phyloP scores from a whole-genome alignment of 2,888 invertebrate species.

The Philereme transversata region DNA sequence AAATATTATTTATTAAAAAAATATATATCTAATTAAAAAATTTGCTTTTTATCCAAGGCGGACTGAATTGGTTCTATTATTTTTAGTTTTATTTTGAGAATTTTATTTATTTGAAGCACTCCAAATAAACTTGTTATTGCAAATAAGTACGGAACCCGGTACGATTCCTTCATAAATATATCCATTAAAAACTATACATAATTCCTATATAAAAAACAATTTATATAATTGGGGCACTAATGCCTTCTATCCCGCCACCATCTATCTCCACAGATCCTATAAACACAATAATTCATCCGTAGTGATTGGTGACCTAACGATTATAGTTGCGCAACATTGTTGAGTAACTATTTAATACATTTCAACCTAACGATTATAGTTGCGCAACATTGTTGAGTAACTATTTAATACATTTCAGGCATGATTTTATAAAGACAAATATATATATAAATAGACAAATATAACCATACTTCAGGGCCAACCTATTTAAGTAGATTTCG shows the following conservation, averaged over 20 bases:
- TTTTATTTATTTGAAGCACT: not conserved
- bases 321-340: conserved; percentile 16
- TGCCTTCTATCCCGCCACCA: conserved; percentile 29
- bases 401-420: too few relatives aligned
- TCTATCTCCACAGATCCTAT: conserved; percentile 4
- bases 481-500: too few relatives aligned
- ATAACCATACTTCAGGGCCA: too few relatives aligned
- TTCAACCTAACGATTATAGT: conserved; percentile 15
- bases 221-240: conserved; percentile 25
- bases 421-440: too few relatives aligned
- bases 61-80: too few relatives aligned
- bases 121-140: not conserved
- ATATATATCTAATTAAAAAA: too few relatives aligned
- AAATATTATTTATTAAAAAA: too few relatives aligned
- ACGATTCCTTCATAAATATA: not conserved
- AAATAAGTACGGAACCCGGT: not conserved
- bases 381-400: conserved; percentile 3
- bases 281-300: conserved; percentile 4
- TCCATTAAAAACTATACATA: not conserved
- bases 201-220: conserved; percentile 9
- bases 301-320: not conserved
- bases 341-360: too few relatives aligned
- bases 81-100: too few relatives aligned
- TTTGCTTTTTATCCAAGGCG: too few relatives aligned
- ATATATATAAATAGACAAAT: too few relatives aligned